Percentiles rank a stretch among this genome's conserved stretches.
phyloP scores from a whole-genome alignment of 2,888 invertebrate genomes.

The Girardia tigrina region DNA sequence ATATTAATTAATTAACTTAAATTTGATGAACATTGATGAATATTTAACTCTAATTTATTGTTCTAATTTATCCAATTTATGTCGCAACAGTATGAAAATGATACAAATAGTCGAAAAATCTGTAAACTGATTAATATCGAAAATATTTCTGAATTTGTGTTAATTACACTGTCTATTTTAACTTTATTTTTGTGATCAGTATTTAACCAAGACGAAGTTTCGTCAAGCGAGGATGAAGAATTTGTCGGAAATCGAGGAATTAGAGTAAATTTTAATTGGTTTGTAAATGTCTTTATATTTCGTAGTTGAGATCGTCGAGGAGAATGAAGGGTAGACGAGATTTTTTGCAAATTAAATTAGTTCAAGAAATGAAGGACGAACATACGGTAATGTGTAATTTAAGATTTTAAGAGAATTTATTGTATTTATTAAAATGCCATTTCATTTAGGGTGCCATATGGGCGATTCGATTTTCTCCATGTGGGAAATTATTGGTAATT shows the following conservation, averaged over 20 bases:
- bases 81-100: too few relatives aligned
- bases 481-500: slow-evolving; percentile 65
- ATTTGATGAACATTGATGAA: too few relatives aligned
- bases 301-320: slow-evolving; percentile 31
- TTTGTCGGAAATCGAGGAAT: slow-evolving; percentile 34
- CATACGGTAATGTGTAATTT: slow-evolving; percentile 58
- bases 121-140: too few relatives aligned
- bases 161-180: too few relatives aligned
- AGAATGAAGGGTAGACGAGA: slow-evolving; percentile 75
- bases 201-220: slow-evolving; percentile 32
- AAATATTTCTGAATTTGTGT: too few relatives aligned
- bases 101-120: too few relatives aligned
- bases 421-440: slow-evolving; percentile 31
- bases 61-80: too few relatives aligned
- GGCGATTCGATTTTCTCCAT: slow-evolving; percentile 95
- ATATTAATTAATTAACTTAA: too few relatives aligned
- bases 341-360: slow-evolving; percentile 75
- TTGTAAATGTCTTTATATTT: not conserved
- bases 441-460: slow-evolving; percentile 65
- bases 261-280: slow-evolving; percentile 25
- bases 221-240: slow-evolving; percentile 35
- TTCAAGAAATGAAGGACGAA: slow-evolving; percentile 66
- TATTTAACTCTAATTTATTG: too few relatives aligned
- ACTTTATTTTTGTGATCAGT: slow-evolving; percentile 30
- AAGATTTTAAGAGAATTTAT: not conserved